Conservation (phyloP, 2,888 invertebrate species). For the Incurvaria masculella region DNA sequence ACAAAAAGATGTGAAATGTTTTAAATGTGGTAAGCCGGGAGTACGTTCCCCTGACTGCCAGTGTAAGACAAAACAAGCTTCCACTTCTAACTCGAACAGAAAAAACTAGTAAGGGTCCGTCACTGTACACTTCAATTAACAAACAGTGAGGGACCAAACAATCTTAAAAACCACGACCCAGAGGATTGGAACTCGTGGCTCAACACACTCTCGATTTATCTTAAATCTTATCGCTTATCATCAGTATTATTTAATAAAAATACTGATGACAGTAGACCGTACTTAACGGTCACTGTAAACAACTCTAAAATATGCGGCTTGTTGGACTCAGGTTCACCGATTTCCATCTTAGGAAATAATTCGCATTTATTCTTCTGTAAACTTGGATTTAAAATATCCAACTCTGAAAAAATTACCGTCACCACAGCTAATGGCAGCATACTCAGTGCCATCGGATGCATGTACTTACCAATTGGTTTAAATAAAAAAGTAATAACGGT, state of each 20-base stretch:
- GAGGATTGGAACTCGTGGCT: slow-evolving; percentile 2
- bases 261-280: neutral
- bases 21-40: neutral
- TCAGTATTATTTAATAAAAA: neutral
- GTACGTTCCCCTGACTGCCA: neutral
- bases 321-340: neutral
- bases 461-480: neutral
- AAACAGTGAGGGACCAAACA: too few species aligned
- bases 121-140: too few species aligned
- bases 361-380: neutral
- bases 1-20: neutral
- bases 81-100: neutral
- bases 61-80: neutral
- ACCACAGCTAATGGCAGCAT: neutral
- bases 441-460: neutral
- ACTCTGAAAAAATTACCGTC: neutral
- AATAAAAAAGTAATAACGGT: neutral
- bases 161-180: neutral
- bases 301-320: neutral
- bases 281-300: neutral
- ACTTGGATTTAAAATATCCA: neutral
- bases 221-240: neutral
- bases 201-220: neutral
- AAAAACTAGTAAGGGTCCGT: neutral
- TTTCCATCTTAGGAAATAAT: neutral